These are phyloP conservation scores for Cepaea nemoralis DNA, from an alignment of 1,140 invertebrate species.

Conservation along the genomic window DNA sequence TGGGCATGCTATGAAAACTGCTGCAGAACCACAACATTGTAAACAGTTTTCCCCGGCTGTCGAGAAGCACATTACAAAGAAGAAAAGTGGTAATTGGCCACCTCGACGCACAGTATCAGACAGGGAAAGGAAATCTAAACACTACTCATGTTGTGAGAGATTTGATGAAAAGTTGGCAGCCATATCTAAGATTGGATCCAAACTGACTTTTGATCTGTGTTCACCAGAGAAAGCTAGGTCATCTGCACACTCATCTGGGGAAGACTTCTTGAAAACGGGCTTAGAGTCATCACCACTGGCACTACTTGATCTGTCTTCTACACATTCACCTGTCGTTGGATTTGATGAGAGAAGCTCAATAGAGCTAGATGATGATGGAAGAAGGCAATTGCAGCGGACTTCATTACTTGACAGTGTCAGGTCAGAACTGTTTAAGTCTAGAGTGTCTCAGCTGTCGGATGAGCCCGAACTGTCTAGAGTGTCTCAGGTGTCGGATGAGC, in stretches of 20 bases:
- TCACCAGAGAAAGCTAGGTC: background rate
- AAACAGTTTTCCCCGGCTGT: background rate
- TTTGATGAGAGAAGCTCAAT: background rate
- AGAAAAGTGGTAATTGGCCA: background rate
- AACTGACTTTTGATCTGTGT: background rate
- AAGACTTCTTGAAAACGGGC: background rate
- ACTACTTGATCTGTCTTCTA: background rate
- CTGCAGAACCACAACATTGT: background rate
- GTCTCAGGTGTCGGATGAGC: too few species aligned
- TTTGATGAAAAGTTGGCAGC: background rate
- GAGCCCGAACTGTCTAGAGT: background rate
- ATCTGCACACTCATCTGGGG: background rate
- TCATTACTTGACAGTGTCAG: background rate
- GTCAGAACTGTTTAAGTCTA: background rate
- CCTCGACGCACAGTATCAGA: background rate
- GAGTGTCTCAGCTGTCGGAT: background rate
- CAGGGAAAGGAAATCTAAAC: background rate
- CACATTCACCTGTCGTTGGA: background rate
- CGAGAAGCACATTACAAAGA: background rate
- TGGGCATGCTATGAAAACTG: background rate
- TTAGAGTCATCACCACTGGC: background rate
- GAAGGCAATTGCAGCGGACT: background rate
- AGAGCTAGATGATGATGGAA: background rate
- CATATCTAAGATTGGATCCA: background rate
- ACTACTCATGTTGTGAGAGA: background rate